A percentile compares a stretch with the other conserved stretches of the same genome.
Conservation (phyloP, 64 coral and sea anemone genomes). For the Montipora sp. region DNA sequence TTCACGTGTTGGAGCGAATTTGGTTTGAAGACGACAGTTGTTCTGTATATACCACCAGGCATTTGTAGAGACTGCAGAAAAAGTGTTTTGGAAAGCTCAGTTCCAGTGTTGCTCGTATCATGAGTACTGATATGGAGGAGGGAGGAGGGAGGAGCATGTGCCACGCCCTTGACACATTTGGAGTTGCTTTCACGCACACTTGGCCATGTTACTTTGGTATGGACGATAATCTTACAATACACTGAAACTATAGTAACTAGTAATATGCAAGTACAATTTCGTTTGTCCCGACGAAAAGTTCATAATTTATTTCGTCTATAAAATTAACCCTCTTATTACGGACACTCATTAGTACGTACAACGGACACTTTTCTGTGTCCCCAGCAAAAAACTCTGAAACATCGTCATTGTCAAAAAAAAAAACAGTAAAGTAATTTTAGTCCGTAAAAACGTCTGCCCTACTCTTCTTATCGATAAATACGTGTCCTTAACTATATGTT, state of each 20-base stretch:
- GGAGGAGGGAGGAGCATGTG: background rate
- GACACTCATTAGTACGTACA: too few relatives aligned
- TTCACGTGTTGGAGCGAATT: background rate
- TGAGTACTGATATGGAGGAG: constrained; percentile 4
- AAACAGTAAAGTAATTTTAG: too few relatives aligned
- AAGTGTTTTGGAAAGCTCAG: constrained; percentile 3
- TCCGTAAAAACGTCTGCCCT: too few relatives aligned
- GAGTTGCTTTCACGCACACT: background rate
- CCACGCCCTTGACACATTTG: background rate
- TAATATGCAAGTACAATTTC: background rate
- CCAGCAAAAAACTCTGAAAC: too few relatives aligned
- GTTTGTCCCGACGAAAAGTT: background rate
- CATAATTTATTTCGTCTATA: background rate
- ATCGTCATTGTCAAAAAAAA: too few relatives aligned
- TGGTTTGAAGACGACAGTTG: background rate
- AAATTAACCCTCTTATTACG: too few relatives aligned
- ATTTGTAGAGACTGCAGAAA: background rate
- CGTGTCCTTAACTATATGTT: too few relatives aligned
- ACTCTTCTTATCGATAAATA: too few relatives aligned
- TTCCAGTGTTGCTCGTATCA: constrained; percentile 17
- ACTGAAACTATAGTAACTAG: background rate
- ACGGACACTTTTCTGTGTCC: too few relatives aligned
- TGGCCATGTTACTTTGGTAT: background rate
- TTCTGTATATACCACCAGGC: background rate
- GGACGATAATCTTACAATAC: background rate